Base-by-base conservation (phyloP, 2,797 vertebrate genomes). In the Antennarius maculatus region DNA sequence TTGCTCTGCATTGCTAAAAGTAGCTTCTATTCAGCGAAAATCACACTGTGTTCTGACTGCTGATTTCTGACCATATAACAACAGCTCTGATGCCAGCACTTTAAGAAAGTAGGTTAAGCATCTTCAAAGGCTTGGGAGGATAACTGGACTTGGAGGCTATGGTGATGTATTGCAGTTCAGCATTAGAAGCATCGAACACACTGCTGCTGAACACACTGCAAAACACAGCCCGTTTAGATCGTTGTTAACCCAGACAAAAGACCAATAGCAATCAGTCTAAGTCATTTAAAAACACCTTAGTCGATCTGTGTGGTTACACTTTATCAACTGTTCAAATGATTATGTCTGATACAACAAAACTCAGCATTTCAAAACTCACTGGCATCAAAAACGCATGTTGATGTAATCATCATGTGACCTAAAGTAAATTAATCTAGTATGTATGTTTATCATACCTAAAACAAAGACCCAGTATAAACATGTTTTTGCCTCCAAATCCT, bases 101-200 rank as follows among this genome's bases (percentile, higher is more conserved):
- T 61, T 31, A 12, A 57, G 34, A 73, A 86, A 90, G 54, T 90
- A 86, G 80, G 88, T 89, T 89, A 90, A 83, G 75, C 74, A 86
- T 86, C 80, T 85, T 90, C 83, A 92, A 90, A 91, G 81, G 70
- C 71, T 62, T 66, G 14, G 23, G 52, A 82, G 58, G 48, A 77
- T 85, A 76, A 77, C 74, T 71, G 66, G 53, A 78, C 37, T 39
- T 39, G 39, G 42, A 23, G 23, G 23, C 72, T 58, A 42, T 58
- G 60, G 71, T 16, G 48, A 81, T 83, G 71, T 69, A 73, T 61
- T 74, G 63, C 70, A 82, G 64, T 67, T 64, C 74, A 68, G 79
- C 59, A 64, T 76, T 67, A 61, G 57, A 76, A 42, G 60, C 64
- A 57, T 71, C 67, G 39, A 56, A 69, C 66, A 77, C 83, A 85